These are phyloP conservation scores for Rhinolophus ferrumequinum DNA, from an alignment of 2,113 vertebrate genomes.

Conservation along the genomic window DNA sequence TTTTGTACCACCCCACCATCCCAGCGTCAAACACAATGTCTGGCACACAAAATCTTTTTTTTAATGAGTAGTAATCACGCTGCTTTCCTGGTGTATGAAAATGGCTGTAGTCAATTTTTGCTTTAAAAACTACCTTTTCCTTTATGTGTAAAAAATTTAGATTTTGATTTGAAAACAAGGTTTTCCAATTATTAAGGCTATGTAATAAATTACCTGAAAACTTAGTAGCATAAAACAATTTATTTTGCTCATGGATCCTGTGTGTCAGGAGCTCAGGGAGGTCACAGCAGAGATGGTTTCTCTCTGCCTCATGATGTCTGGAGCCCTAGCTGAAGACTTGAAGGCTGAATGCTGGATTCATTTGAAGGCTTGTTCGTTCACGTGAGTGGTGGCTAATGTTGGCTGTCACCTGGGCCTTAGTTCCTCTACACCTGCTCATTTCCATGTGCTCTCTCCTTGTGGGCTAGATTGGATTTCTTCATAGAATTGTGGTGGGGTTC, in stretches of 20 bases:
- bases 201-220: background rate
- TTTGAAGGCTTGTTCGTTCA: background rate
- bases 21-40: background rate
- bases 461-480: background rate
- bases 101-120: background rate
- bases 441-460: background rate
- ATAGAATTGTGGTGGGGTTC: background rate
- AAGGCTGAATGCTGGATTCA: background rate
- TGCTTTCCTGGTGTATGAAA: background rate
- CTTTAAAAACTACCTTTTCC: background rate
- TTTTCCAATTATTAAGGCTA: background rate
- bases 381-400: background rate
- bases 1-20: too few relatives aligned
- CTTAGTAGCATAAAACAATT: background rate
- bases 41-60: background rate
- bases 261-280: background rate
- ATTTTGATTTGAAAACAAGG: background rate
- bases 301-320: background rate
- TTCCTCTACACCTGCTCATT: background rate
- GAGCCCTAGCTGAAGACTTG: background rate
- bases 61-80: background rate
- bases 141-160: background rate
- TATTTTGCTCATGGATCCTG: background rate
- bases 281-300: background rate
- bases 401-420: background rate